Evolutionary conservation across 2,888 invertebrate species (phyloP), one percentile per base, ranked within the genome.

Genomic region (Habrosyne pyritoides): DNA sequence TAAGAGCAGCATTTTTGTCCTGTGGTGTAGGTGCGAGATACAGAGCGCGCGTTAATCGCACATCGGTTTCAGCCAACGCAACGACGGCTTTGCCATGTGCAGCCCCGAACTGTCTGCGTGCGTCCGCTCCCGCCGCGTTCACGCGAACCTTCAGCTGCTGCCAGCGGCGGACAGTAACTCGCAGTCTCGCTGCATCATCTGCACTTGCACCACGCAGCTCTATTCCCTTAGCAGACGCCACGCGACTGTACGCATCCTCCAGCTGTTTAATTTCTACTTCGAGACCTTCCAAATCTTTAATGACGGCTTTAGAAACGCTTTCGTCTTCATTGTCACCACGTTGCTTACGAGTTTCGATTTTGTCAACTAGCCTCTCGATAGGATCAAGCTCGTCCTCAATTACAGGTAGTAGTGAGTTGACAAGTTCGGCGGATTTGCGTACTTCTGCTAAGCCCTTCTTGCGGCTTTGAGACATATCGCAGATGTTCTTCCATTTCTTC

Each of bases 401-500:
- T 53, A 93, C 93, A 0, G 87, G 89, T 26, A 97, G 73, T 92
- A 96, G 94, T 0, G 92, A 86, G 61, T 94, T 94, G 2, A 96
- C 83, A 1, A 94, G 81, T 56, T 97, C 95, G 56, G 94, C 94
- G 0, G 94, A 93, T 79, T 96, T 96, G 3, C 88, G 86, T 10
- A 90, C 77, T 58, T 92, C 91, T 55, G 84, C 87, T 1, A 92
- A 77, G 0, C 85, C 77, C 8, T 73, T 82, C 66, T 91, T 91
- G 2, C 96, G 93, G 55, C 95, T 95, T 6, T 95, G 94, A 0
- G 96, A 96, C 76, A 94, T 93, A 2, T 94, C 94, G 74, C 97
- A 97, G 1, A 97, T 95, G 47, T 94, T 93, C 71, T 95, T 96
- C 97, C 97, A 97, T 62, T 97, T 94, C 75, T 94, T 95, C 71